A percentile compares a stretch with the other conserved stretches of the same genome.
phyloP scores from a whole-genome alignment of 2,113 vertebrate genomes.

The Pteronura brasiliensis region DNA sequence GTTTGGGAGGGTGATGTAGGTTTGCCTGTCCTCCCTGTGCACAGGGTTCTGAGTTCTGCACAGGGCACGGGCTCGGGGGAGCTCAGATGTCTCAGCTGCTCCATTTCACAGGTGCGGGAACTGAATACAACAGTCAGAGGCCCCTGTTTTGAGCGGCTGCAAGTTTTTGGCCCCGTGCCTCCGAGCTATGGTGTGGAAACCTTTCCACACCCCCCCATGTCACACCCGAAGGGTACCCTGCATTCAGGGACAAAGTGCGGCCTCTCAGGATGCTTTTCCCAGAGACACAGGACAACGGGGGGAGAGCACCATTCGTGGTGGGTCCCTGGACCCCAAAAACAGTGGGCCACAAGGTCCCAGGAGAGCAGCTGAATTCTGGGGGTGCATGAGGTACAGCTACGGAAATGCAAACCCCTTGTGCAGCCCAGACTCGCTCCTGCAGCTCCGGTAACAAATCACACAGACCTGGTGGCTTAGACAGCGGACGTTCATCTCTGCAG shows the following conservation, averaged over 20 bases:
- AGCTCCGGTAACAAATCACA: background rate
- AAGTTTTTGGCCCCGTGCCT: background rate
- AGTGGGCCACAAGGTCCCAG: background rate
- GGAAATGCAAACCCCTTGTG: background rate
- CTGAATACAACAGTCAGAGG: background rate
- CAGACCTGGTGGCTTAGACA: background rate
- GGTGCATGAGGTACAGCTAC: background rate
- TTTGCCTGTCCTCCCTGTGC: background rate
- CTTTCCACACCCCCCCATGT: background rate
- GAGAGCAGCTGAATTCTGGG: background rate
- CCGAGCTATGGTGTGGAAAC: background rate
- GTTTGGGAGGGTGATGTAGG: rapidly evolving
- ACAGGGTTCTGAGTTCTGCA: background rate
- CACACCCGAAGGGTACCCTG: background rate
- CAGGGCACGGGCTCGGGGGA: background rate
- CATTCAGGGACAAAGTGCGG: background rate
- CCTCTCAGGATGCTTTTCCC: background rate
- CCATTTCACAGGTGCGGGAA: background rate
- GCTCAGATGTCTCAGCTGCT: background rate
- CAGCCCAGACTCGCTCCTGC: background rate
- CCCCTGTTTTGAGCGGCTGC: background rate
- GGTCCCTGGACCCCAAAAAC: background rate
- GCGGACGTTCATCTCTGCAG: background rate
- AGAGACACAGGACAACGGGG: background rate
- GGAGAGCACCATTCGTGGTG: background rate